These are phyloP conservation scores for Melanostoma mellinum DNA, from an alignment of 2,888 invertebrate species.

Conservation along the genomic window DNA sequence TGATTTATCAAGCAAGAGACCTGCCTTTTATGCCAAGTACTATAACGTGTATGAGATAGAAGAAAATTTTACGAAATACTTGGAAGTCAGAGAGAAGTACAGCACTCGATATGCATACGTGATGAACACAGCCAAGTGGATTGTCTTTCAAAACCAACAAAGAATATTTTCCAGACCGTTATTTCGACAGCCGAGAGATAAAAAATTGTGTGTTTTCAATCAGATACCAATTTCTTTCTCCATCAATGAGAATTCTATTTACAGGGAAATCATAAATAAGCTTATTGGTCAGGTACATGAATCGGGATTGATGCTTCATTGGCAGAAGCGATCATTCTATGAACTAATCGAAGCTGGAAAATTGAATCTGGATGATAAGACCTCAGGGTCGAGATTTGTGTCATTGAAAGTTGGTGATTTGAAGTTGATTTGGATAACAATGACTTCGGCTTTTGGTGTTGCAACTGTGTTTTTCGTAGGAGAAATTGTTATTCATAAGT, in stretches of 20 bases:
- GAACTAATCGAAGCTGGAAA: conserved; percentile 75
- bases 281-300: conserved; percentile 75
- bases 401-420: conserved; percentile 76
- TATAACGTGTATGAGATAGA: conserved; percentile 75
- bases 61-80: conserved; percentile 73
- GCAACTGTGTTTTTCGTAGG: too few relatives aligned
- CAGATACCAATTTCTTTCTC: conserved; percentile 77
- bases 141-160: conserved; percentile 77
- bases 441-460: too few relatives aligned
- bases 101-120: conserved; percentile 76
- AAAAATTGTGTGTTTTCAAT: conserved; percentile 76
- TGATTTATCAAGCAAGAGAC: conserved; percentile 30
- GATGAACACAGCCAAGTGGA: conserved; percentile 76
- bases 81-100: conserved; percentile 75
- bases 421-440: background rate
- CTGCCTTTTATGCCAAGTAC: conserved; percentile 73
- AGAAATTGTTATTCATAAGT: too few relatives aligned
- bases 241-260: conserved; percentile 76
- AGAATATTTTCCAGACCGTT: conserved; percentile 76
- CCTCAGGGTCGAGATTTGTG: conserved; percentile 72
- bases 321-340: conserved; percentile 74
- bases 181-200: conserved; percentile 74
- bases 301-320: conserved; percentile 74
- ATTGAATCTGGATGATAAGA: conserved; percentile 74
- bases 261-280: conserved; percentile 66